Percentiles rank a stretch among this genome's conserved stretches.
Conservation (phyloP, 2,888 invertebrate genomes). For the Drosophila birchii region DNA sequence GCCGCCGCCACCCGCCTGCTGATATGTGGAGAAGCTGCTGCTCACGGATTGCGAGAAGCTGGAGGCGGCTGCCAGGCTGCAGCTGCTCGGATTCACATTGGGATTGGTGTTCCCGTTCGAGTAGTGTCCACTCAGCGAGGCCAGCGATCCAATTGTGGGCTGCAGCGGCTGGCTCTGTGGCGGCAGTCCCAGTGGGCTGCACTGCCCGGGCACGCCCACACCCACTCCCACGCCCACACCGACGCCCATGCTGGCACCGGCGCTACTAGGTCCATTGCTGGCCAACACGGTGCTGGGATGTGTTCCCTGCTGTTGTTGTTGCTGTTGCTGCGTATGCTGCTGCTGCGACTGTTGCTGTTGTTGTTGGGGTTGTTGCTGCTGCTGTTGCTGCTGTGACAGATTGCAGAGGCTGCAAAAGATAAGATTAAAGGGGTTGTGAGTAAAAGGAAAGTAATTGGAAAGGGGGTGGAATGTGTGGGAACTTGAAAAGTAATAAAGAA, state of each 20-base stretch:
- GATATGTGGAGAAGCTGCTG: conserved; percentile 83
- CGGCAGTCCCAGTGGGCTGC: conserved; percentile 82
- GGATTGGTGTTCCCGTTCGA: conserved; percentile 37
- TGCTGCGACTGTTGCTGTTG: conserved; percentile 57
- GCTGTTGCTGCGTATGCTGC: conserved; percentile 70
- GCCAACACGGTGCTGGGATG: conserved; percentile 83
- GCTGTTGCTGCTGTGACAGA: conserved; percentile 61
- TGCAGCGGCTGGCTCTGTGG: conserved; percentile 82
- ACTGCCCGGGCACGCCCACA: conserved; percentile 75
- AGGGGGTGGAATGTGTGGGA: conserved; percentile 1
- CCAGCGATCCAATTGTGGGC: conserved; percentile 77
- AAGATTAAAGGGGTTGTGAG: not conserved
- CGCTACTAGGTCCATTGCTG: conserved; percentile 76
- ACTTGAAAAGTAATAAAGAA: not conserved
- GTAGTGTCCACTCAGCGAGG: conserved; percentile 72
- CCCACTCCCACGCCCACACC: conserved; percentile 83
- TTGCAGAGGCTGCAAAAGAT: conserved; percentile 72
- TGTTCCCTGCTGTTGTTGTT: conserved; percentile 66
- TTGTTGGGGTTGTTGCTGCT: conserved; percentile 54
- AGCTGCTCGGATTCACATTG: conserved; percentile 67
- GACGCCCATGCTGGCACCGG: conserved; percentile 85
- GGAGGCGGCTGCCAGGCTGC: conserved; percentile 63
- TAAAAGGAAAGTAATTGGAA: not conserved
- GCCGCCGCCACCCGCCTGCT: conserved; percentile 60
- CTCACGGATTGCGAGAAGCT: conserved; percentile 76